phyloP scores from a whole-genome alignment of 2,113 vertebrate species.

The Ptilorrhoa leucosticta region DNA sequence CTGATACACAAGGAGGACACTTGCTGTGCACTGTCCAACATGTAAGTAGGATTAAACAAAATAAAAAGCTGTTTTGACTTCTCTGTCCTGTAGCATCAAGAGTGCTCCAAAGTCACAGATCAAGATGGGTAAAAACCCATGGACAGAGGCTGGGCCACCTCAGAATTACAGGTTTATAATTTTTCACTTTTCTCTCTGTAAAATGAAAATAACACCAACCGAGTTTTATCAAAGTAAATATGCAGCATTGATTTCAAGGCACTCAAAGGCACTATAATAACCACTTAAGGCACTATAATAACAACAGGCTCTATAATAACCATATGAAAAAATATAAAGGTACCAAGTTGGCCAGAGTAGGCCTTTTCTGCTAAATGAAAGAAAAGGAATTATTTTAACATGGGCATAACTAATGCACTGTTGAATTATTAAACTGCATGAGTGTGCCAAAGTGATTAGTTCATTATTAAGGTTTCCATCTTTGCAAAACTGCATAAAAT shows the following conservation, averaged over 20 bases:
- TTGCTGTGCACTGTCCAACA: no score
- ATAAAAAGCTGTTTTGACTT: neutral
- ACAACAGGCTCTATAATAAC: neutral
- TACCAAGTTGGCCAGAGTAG: neutral
- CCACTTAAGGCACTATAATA: neutral
- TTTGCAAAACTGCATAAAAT: neutral
- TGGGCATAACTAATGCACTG: neutral
- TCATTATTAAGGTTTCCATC: neutral
- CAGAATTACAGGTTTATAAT: neutral
- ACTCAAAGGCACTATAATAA: neutral
- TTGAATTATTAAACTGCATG: neutral
- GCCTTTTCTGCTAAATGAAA: neutral
- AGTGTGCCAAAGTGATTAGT: neutral
- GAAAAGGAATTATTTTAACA: neutral
- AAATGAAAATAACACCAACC: neutral
- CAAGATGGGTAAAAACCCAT: fast-evolving
- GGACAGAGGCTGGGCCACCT: neutral
- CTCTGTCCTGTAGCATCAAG: neutral
- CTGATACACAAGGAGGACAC: neutral
- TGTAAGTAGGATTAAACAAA: neutral
- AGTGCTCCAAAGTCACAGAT: neutral
- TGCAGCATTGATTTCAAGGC: neutral
- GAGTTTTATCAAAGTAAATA: neutral
- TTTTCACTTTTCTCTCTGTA: neutral
- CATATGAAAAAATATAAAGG: neutral